phyloP scores from a whole-genome alignment of 2,888 invertebrate species.

The Linyphia triangularis region DNA sequence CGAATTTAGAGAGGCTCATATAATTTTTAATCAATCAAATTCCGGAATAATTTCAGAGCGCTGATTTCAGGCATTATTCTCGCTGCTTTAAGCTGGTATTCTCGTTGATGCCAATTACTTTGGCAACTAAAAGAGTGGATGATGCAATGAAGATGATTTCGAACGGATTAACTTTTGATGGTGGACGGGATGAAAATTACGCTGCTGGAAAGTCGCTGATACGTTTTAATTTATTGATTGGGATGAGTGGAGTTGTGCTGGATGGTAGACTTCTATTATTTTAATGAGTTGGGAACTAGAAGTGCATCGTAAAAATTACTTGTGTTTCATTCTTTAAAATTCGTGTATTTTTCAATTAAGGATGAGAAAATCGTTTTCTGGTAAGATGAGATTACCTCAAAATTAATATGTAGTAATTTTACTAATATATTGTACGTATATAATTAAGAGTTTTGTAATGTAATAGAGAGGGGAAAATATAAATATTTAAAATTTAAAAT shows the following conservation, averaged over 20 bases:
- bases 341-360: too few relatives aligned
- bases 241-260: neutral
- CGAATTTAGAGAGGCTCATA: slow-evolving; percentile 1
- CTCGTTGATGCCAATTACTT: slow-evolving; percentile 56
- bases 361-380: too few relatives aligned
- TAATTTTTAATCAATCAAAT: slow-evolving; percentile 66
- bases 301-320: slow-evolving; percentile 16
- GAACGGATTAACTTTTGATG: slow-evolving; percentile 69
- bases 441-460: too few relatives aligned
- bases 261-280: neutral
- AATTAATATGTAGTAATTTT: too few relatives aligned
- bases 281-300: neutral
- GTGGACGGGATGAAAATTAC: slow-evolving; percentile 22
- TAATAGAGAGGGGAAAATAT: too few relatives aligned
- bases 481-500: too few relatives aligned
- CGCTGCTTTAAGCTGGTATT: slow-evolving; percentile 24
- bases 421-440: too few relatives aligned
- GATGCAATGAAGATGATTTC: slow-evolving; percentile 54
- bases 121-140: slow-evolving; percentile 2
- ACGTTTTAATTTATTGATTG: slow-evolving; percentile 58
- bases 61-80: slow-evolving; percentile 52
- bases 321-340: too few relatives aligned
- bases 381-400: too few relatives aligned
- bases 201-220: slow-evolving; percentile 54
- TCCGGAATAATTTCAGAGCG: slow-evolving; percentile 51